Evolutionary conservation across 2,113 vertebrate genomes (phyloP), one percentile per base, ranked within the genome.

Genomic region (Malaclemys terrapin): DNA sequence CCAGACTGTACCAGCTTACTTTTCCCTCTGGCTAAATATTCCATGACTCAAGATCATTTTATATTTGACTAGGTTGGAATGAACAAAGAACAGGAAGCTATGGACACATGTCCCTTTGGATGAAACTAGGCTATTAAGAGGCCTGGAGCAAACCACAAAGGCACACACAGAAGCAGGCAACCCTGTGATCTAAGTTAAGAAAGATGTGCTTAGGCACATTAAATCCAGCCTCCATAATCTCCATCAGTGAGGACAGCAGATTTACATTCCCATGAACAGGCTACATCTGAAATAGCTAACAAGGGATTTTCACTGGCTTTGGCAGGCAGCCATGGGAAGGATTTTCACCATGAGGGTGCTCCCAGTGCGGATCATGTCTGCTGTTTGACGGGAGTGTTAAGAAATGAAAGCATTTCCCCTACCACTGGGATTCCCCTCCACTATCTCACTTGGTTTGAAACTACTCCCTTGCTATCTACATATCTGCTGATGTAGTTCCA

Each of bases 231-330:
- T 1, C 0, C 95, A 86, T 97, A 94, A 96, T 97, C 96, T 96
- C 92, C 90, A 93, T 93, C 93, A 93, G 93, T 94, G 96, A 97
- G 97, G 96, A 96, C 96, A 97, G 94, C 94, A 98, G 97, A 97
- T 97, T 97, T 97, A 90, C 91, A 93, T 93, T 96, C 92, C 96
- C 93, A 89, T 96, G 96, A 96, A 52, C 95, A 97, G 95, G 91
- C 96, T 96, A 93, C 85, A 93, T 96, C 97, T 97, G 95, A 97
- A 97, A 97, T 96, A 97, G 96, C 83, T 25, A 93, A 87, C 95
- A 76, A 96, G 96, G 96, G 97, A 98, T 97, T 97, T 98, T 97
- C 95, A 91, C 90, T 95, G 95, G 91, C 96, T 97, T 97, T 98
- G 96, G 97, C 97, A 96, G 84, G 94, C 94, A 87, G 97, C 96